A percentile compares a stretch with the other conserved stretches of the same genome.
Evolutionary conservation across 1,140 invertebrate genomes (phyloP).

Genomic region (Artemia franciscana): DNA sequence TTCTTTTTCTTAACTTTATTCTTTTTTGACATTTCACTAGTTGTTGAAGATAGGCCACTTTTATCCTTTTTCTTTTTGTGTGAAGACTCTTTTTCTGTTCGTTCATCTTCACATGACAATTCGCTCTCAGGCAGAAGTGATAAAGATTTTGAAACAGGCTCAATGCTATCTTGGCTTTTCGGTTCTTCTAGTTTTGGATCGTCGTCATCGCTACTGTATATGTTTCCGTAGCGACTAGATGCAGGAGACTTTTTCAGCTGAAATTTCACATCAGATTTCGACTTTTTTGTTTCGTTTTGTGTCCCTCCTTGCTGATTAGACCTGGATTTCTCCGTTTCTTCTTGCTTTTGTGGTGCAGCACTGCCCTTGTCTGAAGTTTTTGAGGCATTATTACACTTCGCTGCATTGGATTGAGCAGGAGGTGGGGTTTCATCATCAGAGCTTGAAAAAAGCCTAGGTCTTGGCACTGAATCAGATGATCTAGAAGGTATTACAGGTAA

Average conservation of each 20-base stretch:
- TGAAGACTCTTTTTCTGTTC: neutral
- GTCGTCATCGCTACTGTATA: conserved; percentile 13
- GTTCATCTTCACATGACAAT: neutral
- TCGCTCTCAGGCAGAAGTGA: neutral
- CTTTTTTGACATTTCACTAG: neutral
- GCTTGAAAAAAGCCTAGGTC: neutral
- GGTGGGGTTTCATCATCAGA: neutral
- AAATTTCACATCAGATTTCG: no score
- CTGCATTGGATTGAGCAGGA: neutral
- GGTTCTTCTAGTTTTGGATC: conserved; percentile 10
- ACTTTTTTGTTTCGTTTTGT: conserved; percentile 5
- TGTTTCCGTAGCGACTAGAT: conserved; percentile 7
- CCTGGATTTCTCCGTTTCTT: conserved; percentile 15
- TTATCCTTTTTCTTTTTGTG: neutral
- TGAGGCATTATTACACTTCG: no score
- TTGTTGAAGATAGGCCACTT: neutral
- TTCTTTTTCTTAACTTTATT: neutral
- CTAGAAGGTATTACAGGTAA: neutral
- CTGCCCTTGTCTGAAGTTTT: no score
- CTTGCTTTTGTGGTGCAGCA: conserved; percentile 14
- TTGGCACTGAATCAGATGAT: neutral
- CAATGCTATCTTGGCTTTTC: no score
- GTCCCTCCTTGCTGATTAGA: conserved; percentile 2
- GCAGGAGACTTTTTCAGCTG: neutral
- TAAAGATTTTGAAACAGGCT: neutral